Evolutionary conservation across 2,113 vertebrate species (phyloP), one percentile per base, ranked within the genome.

Genomic region (Vidua macroura): DNA sequence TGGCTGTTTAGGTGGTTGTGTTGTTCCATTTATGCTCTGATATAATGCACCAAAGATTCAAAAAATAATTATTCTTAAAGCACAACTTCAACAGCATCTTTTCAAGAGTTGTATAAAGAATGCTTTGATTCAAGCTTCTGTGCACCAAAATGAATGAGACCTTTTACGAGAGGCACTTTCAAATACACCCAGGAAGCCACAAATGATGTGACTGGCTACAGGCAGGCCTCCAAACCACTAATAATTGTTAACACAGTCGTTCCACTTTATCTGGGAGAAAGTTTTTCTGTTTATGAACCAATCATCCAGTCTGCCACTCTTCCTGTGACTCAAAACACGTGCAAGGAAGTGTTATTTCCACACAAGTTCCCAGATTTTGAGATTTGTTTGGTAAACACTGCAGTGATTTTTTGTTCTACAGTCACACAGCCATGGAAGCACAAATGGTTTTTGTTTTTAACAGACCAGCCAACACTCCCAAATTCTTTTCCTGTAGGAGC

Each of bases 121-220:
- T n/a, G 49, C 91, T 93, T 88, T 95, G 84, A 96, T 88, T 96
- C 53, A 66, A 85, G 58, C 43, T 70, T 94, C 83, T 94, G 43
- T 75, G 33, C 49, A 74, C 46, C 25, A 89, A 95, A 91, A 95
- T 95, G 92, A 97, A 96, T 95, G 41, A 73, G 89, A 93, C 15
- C 58, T 92, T 96, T 92, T 82, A 84, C 58, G 72, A 92, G 3
- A 55, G 87, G 58, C 60, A n/a, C 44, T 88, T 93, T 67, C 76
- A 93, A 92, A 96, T 59, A 17, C 70, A 93, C 86, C 81, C 94
- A 95, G 94, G 91, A 96, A 96, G 84, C 62, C 24, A 7, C 84
- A 91, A 31, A 87, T 64, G 58, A 76, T 87, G 91, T 85, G 41
- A 73, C 68, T 74, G 51, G 23, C 63, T 73, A 67, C 80, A 95